Evolutionary conservation across 2,797 vertebrate species (phyloP).

Genomic region (Lacerta viridis): DNA sequence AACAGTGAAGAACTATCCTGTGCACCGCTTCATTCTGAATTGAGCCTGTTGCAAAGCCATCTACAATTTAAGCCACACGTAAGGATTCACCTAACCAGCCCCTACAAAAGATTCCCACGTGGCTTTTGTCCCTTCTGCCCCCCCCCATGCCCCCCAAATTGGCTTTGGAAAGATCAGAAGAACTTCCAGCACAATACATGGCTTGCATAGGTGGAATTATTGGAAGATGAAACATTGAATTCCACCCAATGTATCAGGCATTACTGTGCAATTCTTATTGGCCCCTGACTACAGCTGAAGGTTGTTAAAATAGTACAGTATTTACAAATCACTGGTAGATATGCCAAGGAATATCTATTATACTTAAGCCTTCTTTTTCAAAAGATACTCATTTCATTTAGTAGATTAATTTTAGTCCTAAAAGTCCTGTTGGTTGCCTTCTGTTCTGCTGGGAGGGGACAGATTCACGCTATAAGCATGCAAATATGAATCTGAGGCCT

Average conservation of each 20-base stretch:
- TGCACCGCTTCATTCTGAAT: neutral
- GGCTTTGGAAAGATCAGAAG: no score
- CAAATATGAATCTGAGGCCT: neutral
- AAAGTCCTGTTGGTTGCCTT: neutral
- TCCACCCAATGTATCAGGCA: neutral
- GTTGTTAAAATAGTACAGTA: neutral
- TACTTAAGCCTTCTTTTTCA: neutral
- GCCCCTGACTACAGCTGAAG: neutral
- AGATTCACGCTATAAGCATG: neutral
- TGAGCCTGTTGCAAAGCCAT: neutral
- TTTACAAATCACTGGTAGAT: neutral
- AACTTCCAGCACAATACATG: no score
- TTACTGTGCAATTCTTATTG: neutral
- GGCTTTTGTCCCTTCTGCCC: no score
- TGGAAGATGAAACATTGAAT: no score
- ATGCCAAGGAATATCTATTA: neutral
- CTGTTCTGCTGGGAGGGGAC: neutral
- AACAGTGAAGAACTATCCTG: slow-evolving; percentile 31
- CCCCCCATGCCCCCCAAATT: no score
- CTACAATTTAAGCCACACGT: neutral
- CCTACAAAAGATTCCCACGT: no score
- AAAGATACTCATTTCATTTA: no score
- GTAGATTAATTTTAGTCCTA: neutral
- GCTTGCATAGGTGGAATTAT: no score
- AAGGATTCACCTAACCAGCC: no score